Evolutionary conservation across 2,888 invertebrate genomes (phyloP), one percentile per base, ranked within the genome.

Genomic region (Dicycla oo): DNA sequence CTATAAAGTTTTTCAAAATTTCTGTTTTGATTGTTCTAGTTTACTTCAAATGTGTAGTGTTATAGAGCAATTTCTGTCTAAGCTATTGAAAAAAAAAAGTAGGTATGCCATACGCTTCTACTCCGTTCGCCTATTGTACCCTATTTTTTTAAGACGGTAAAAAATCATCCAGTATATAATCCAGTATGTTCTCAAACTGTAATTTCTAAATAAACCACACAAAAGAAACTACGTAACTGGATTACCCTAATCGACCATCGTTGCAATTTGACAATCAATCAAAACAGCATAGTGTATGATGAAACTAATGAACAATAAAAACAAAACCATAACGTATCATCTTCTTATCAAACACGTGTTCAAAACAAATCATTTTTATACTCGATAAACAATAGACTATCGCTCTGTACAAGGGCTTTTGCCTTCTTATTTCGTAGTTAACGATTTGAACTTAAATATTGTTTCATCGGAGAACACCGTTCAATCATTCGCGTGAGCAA

Each of bases 401-500:
- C 26, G 20, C 13, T 20, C 8, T 15, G 10, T 13, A n/a, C 3
- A 40, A 53, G 26, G 47, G 30, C 10, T 63, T 49, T 51, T 20
- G 30, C 38, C 26, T 80, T 23, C 30, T 54, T 77, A 56, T 69
- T 69, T 69, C 66, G 30, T 81, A 81, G 82, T 73, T 84, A 83
- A 82, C 62, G 73, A 77, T 60, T 83, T 83, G 87, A 90, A 89
- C 86, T 91, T 91, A 89, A 92, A 93, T 90, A 94, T 94, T 95
- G 94, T 95, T 95, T 95, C 93, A 91, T 90, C 89, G 72, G 86
- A 69, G 86, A 90, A 87, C 88, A 91, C 88, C 93, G 91, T 93
- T 95, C 96, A 96, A 96, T 96, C 96, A 96, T 93, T 89, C 94
- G 96, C 95, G 86, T 94, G 94, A 95, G 92, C 90, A 91, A 89